A percentile compares a stretch with the other conserved stretches of the same genome.
Evolutionary conservation across 1,140 invertebrate genomes (phyloP).

Genomic region (Tenebrio molitor): DNA sequence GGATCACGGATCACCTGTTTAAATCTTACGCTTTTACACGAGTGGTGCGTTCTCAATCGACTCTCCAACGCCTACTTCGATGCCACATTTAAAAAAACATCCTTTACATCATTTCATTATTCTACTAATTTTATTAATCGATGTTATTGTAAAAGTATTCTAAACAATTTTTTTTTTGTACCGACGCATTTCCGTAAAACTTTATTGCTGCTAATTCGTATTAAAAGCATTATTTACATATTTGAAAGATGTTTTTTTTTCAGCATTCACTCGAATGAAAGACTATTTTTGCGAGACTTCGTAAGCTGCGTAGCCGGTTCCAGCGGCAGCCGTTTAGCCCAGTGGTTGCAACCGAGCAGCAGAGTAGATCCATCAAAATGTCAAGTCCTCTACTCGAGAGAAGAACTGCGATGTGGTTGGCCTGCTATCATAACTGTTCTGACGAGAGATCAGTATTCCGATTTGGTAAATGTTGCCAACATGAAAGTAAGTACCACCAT

Average conservation of each 20-base stretch:
- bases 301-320: conserved; percentile 88
- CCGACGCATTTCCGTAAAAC: too few species aligned
- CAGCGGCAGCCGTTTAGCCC: conserved; percentile 90
- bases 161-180: too few species aligned
- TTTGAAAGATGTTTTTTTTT: conserved; percentile 52
- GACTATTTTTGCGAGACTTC: conserved; percentile 95
- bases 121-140: too few species aligned
- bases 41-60: too few species aligned
- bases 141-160: too few species aligned
- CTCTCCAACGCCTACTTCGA: too few species aligned
- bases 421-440: conserved; percentile 86
- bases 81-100: too few species aligned
- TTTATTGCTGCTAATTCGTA: too few species aligned
- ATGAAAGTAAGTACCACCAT: conserved; percentile 77
- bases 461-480: conserved; percentile 86
- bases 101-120: too few species aligned
- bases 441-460: conserved; percentile 93
- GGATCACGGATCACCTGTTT: too few species aligned
- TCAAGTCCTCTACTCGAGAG: conserved; percentile 82
- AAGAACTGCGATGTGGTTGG: conserved; percentile 86
- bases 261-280: conserved; percentile 88
- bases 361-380: conserved; percentile 91
- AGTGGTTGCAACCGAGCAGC: conserved; percentile 95
- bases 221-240: too few species aligned
- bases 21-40: too few species aligned